Conservation (phyloP, 2,113 vertebrate species). For the Barbus barbus region DNA sequence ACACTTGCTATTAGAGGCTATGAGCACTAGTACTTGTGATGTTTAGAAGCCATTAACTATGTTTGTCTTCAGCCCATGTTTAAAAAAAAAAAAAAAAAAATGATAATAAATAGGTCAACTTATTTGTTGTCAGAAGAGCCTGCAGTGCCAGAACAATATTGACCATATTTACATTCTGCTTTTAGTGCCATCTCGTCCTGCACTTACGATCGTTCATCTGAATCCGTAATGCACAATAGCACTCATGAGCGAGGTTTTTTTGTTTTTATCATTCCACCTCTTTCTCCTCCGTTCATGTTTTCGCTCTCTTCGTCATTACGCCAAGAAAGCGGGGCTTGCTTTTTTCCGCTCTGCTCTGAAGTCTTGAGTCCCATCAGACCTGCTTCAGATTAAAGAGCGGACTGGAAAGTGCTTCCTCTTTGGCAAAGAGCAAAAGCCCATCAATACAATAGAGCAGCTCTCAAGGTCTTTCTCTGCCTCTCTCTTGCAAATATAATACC, state of each 20-base stretch:
- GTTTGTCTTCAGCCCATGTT: not conserved
- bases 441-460: conserved; percentile 70
- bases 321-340: conserved; percentile 30
- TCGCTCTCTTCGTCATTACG: not conserved
- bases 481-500: conserved; percentile 66
- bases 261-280: conserved; percentile 31
- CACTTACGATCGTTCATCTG: not conserved
- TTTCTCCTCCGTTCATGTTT: conserved; percentile 16
- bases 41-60: not conserved
- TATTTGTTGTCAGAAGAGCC: not conserved
- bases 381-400: conserved; percentile 76
- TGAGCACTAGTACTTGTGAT: not conserved
- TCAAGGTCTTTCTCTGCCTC: conserved; percentile 67
- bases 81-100: not conserved
- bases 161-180: not conserved
- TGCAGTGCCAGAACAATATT: not conserved
- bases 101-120: too few relatives aligned
- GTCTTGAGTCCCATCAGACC: conserved; percentile 72
- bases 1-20: not conserved
- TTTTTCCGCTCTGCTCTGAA: conserved; percentile 58
- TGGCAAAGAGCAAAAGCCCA: conserved; percentile 59
- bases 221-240: conserved; percentile 15
- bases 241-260: conserved; percentile 6
- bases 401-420: conserved; percentile 63
- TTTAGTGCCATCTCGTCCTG: not conserved